These are phyloP conservation scores for Echinometra lucunter DNA, from an alignment of 53 echinoderm and acorn worm species.

Conservation along the genomic window DNA sequence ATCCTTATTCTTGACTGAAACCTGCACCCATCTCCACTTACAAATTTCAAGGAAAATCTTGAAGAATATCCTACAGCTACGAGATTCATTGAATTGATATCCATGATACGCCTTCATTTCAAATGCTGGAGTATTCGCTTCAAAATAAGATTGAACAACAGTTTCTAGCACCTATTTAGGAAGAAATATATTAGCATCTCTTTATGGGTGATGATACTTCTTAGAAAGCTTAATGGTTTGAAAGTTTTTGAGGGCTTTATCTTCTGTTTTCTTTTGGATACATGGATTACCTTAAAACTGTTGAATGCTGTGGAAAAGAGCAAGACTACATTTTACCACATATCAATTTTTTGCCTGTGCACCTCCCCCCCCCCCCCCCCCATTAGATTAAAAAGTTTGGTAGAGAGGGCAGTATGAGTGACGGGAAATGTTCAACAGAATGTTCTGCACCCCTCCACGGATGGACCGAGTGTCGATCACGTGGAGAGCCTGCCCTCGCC, in stretches of 20 bases:
- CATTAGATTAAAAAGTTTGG: background rate
- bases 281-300: no score
- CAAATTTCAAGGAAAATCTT: background rate
- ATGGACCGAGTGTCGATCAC: no score
- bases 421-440: background rate
- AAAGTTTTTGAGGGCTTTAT: background rate
- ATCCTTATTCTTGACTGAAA: background rate
- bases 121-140: background rate
- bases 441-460: conserved; percentile 23
- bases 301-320: background rate
- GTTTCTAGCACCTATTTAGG: background rate
- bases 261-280: background rate
- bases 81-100: background rate
- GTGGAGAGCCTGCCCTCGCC: conserved; percentile 23
- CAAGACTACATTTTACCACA: background rate
- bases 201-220: background rate
- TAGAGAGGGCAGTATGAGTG: background rate
- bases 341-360: background rate
- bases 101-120: background rate
- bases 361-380: background rate
- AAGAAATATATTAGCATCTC: background rate
- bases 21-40: background rate
- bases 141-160: background rate
- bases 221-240: background rate
- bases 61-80: background rate